Evolutionary conservation across 2,113 vertebrate genomes (phyloP).

Genomic region (Eudorcas thomsonii): DNA sequence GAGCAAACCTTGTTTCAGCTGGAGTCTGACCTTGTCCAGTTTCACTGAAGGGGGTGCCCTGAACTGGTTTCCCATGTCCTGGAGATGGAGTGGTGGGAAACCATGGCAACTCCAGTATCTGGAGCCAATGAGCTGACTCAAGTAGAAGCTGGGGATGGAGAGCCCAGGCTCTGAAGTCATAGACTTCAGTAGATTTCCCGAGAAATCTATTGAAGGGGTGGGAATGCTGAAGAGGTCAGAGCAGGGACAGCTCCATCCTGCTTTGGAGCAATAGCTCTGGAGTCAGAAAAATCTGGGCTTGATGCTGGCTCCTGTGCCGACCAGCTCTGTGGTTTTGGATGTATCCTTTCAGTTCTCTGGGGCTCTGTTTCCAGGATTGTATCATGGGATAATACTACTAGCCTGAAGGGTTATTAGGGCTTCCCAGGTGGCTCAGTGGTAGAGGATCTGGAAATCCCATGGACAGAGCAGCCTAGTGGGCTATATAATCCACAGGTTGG

Average conservation of each 20-base stretch:
- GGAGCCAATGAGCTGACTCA: not conserved
- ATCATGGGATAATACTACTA: not conserved
- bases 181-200: not conserved
- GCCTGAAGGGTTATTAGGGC: not conserved
- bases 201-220: not conserved
- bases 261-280: not conserved
- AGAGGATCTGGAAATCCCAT: not conserved
- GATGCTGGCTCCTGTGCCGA: not conserved
- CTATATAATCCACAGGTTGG: not conserved
- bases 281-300: not conserved
- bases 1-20: not conserved
- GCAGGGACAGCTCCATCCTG: not conserved
- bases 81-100: not conserved
- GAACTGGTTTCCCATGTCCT: not conserved
- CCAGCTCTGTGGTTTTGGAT: not conserved
- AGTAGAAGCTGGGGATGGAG: not conserved
- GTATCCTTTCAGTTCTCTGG: not conserved
- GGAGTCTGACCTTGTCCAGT: not conserved
- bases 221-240: not conserved
- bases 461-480: not conserved
- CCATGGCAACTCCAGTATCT: no score
- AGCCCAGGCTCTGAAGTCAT: not conserved
- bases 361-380: not conserved
- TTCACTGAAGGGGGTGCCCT: not conserved
- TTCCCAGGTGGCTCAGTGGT: not conserved